phyloP scores from a whole-genome alignment of 2,888 invertebrate genomes.

The Hesperia comma region DNA sequence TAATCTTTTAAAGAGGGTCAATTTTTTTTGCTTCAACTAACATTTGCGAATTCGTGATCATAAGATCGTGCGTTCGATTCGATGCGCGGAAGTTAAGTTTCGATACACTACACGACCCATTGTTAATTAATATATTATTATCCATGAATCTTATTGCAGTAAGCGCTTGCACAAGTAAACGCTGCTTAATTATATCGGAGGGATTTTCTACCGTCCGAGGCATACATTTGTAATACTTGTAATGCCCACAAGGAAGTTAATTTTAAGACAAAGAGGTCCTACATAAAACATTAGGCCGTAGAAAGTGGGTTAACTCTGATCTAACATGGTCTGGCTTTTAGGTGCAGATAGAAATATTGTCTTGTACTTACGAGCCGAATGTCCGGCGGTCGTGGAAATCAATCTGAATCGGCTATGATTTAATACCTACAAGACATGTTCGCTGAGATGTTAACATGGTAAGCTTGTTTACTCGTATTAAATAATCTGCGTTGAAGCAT shows the following conservation, averaged over 20 bases:
- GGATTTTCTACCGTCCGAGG: conserved; percentile 14
- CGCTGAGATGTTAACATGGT: conserved; percentile 5
- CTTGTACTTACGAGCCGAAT: conserved; percentile 29
- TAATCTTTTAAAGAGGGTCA: conserved; percentile 30
- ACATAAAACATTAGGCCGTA: conserved; percentile 37
- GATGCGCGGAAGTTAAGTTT: conserved; percentile 46
- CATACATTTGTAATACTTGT: conserved; percentile 31
- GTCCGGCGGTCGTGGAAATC: conserved; percentile 28
- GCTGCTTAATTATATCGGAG: conserved; percentile 32
- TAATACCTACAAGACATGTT: conserved; percentile 4
- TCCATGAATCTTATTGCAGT: conserved; percentile 37
- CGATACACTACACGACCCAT: conserved; percentile 44
- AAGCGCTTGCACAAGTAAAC: conserved; percentile 25
- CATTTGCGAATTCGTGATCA: conserved; percentile 47
- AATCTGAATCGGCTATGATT: conserved; percentile 23
- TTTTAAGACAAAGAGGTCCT: conserved; percentile 37
- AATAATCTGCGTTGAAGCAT: background rate
- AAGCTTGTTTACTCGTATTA: conserved; percentile 1
- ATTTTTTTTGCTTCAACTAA: conserved; percentile 33
- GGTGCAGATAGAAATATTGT: conserved; percentile 37
- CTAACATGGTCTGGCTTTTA: conserved; percentile 38
- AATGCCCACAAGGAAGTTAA: conserved; percentile 33
- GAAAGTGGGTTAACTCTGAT: conserved; percentile 37
- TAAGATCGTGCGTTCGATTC: conserved; percentile 48
- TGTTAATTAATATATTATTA: conserved; percentile 44